These are phyloP conservation scores for Allobates femoralis DNA, from an alignment of 2,797 vertebrate genomes.

Conservation along the genomic window DNA sequence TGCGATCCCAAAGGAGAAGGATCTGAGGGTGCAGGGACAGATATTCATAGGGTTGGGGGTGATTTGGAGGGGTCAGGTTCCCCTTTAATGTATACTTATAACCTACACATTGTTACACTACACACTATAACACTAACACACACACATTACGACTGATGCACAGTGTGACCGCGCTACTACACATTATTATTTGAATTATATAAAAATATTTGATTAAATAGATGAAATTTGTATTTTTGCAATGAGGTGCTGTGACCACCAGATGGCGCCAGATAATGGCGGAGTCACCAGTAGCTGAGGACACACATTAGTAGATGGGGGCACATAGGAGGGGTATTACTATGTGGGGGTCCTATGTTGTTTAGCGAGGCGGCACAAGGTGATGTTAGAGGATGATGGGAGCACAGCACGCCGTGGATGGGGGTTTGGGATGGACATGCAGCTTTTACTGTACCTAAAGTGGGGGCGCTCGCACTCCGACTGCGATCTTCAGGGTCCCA, in stretches of 20 bases:
- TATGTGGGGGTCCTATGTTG: background rate
- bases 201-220: too few species aligned
- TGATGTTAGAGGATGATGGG: slow-evolving; percentile 67
- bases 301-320: background rate
- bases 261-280: slow-evolving; percentile 16
- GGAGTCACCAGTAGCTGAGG: background rate
- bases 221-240: background rate
- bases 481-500: slow-evolving; percentile 92
- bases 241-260: slow-evolving; percentile 3
- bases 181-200: too few species aligned
- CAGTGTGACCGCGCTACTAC: too few species aligned
- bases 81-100: too few species aligned
- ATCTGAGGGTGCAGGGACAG: too few species aligned
- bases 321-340: background rate
- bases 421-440: slow-evolving; percentile 68
- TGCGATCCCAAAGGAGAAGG: too few species aligned
- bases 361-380: slow-evolving; percentile 28
- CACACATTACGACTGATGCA: too few species aligned
- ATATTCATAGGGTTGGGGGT: too few species aligned
- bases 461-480: slow-evolving; percentile 93
- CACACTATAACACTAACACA: too few species aligned
- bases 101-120: too few species aligned
- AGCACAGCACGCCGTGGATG: slow-evolving; percentile 69
- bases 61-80: too few species aligned
- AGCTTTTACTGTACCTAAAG: slow-evolving; percentile 91